Percentiles rank a stretch among this genome's conserved stretches.
Evolutionary conservation across 2,113 vertebrate genomes (phyloP).

Genomic region (Mustelus asterias): DNA sequence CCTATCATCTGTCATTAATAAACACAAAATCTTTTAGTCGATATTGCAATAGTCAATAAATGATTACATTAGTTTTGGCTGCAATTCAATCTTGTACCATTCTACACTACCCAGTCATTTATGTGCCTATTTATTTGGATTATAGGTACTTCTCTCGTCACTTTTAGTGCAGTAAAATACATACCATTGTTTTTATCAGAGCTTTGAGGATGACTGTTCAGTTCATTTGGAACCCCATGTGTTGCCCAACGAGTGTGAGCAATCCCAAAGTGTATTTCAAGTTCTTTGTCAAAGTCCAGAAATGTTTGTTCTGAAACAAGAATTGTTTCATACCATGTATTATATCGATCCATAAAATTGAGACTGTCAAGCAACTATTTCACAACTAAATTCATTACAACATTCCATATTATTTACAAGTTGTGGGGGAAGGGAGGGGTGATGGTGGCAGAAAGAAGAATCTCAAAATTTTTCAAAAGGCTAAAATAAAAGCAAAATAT

Average conservation of each 20-base stretch:
- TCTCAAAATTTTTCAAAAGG: not conserved
- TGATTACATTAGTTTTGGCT: not conserved
- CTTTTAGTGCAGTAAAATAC: conserved; percentile 36
- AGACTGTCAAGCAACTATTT: not conserved
- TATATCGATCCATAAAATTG: no score
- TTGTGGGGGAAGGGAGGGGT: no score
- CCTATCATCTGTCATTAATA: not conserved
- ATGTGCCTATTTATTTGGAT: not conserved
- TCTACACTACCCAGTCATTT: not conserved
- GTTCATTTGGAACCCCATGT: conserved; percentile 76
- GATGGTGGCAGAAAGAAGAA: not conserved
- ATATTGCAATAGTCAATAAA: not conserved
- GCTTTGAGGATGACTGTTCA: conserved; percentile 91
- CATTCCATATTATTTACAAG: not conserved
- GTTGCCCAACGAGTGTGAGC: conserved; percentile 97
- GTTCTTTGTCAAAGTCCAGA: conserved; percentile 72
- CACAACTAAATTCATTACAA: not conserved
- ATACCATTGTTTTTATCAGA: conserved; percentile 87
- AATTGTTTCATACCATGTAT: not conserved
- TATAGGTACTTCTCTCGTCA: not conserved
- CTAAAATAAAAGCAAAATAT: no score
- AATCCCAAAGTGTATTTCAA: conserved; percentile 83
- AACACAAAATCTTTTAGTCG: not conserved
- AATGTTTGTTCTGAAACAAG: conserved; percentile 70
- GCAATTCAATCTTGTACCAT: not conserved